Evolutionary conservation across 2,888 invertebrate species (phyloP), one percentile per base, ranked within the genome.

Genomic region (Heliconius charithonia): DNA sequence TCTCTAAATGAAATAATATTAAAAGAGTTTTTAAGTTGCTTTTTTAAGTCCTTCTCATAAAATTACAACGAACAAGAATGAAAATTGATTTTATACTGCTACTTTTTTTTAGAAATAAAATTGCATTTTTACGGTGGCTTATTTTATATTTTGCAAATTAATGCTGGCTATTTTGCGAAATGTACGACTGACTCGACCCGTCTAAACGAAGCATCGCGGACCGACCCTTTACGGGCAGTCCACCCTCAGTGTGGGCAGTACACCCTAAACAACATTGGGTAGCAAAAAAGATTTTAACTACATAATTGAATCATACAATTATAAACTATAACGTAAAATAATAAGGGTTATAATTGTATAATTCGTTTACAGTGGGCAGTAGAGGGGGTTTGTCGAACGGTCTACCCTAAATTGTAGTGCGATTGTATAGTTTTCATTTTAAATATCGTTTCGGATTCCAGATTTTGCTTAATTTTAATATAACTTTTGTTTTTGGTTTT

Each of bases 201-300:
- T 89, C 82, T 84, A 89, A 94, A 94, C 91, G 90, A 82, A 84
- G 91, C 94, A 90, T 70, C 85, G 86, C 86, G 91, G 87, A 88
- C 89, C 89, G 90, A 92, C 92, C 94, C 94, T 93, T 92, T 94
- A 93, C 93, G 95, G 94, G 87, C 94, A 93, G 93, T 93, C 87
- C 93, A 89, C 93, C 94, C 93, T 90, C 87, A 86, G 89, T 89
- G 90, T 94, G 94, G 94, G 94, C 94, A 95, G 94, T 93, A 88
- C 93, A 91, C 93, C 95, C 90, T 90, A 87, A 90, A 89, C 89
- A 89, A 89, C 89, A 87, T 85, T 82, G 83, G 83, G 84, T 84
- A 87, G 85, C 89, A 89, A 91, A 93, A 91, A 93, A 92, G 92
- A 91, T 88, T 87, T 85, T 87, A 93, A 88, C 89, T 83, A 81